Evolutionary conservation across 2,888 invertebrate genomes (phyloP).

Genomic region (Cheilosia variabilis): DNA sequence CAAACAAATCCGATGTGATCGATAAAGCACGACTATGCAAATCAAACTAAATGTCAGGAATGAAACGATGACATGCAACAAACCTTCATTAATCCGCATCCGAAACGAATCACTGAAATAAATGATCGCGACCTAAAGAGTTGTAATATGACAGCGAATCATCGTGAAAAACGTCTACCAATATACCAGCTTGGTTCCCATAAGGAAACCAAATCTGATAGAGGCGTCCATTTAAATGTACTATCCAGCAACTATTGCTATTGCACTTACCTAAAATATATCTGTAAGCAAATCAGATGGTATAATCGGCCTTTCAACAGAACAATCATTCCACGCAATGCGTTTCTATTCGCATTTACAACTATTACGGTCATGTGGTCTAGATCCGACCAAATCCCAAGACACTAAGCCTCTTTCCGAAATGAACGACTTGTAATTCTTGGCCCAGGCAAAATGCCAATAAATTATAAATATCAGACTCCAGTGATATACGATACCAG

Average conservation of each 20-base stretch:
- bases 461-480: conserved; percentile 62
- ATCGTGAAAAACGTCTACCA: neutral
- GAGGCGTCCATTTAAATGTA: neutral
- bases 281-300: neutral
- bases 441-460: conserved; percentile 50
- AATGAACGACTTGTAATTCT: neutral
- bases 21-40: conserved; percentile 50
- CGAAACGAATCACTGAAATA: neutral
- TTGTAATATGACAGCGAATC: conserved; percentile 22
- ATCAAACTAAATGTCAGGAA: conserved; percentile 43
- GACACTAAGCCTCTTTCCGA: neutral
- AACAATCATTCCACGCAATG: conserved; percentile 48
- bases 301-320: conserved; percentile 4
- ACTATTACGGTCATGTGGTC: neutral
- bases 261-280: neutral
- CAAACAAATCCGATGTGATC: neutral
- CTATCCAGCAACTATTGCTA: neutral
- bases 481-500: conserved; percentile 8
- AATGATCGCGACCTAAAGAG: neutral
- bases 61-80: conserved; percentile 1
- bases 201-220: neutral
- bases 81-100: conserved; percentile 21
- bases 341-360: conserved; percentile 6
- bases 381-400: conserved; percentile 4
- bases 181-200: too few relatives aligned